phyloP scores from a whole-genome alignment of 1,140 invertebrate genomes.

The Notospermus geniculatus region DNA sequence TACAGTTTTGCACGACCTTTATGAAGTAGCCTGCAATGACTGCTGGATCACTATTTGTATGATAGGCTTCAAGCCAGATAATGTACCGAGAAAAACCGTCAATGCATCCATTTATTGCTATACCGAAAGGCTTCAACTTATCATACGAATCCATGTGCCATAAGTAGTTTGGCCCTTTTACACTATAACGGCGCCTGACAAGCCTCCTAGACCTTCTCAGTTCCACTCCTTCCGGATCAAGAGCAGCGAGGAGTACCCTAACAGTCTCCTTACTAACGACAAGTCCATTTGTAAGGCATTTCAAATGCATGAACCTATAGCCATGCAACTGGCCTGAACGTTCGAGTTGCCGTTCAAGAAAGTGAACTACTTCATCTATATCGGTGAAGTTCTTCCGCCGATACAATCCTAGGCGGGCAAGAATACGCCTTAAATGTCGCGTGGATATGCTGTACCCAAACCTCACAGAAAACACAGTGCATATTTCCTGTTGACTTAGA shows the following conservation, averaged over 20 bases:
- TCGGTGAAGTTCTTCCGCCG: background rate
- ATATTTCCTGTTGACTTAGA: too few relatives aligned
- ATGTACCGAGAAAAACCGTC: conserved; percentile 41
- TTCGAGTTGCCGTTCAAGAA: background rate
- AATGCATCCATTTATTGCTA: conserved; percentile 36
- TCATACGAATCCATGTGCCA: conserved; percentile 45
- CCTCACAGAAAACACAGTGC: too few relatives aligned
- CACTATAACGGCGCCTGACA: conserved; percentile 22
- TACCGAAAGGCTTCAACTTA: conserved; percentile 41
- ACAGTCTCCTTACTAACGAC: background rate
- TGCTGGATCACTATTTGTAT: conserved; percentile 35
- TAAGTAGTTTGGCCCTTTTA: conserved; percentile 30
- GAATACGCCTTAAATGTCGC: background rate
- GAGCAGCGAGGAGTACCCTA: background rate
- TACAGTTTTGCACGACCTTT: conserved; percentile 16
- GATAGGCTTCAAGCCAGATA: conserved; percentile 34
- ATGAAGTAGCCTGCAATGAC: conserved; percentile 30
- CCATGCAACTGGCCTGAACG: background rate
- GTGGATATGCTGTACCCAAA: too few relatives aligned
- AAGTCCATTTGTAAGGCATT: background rate
- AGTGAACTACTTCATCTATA: background rate
- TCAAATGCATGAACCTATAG: background rate
- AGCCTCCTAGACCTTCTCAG: conserved; percentile 8
- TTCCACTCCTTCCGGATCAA: conserved; percentile 20
- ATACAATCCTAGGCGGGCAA: background rate